Evolutionary conservation across 2,888 invertebrate species (phyloP), one percentile per base, ranked within the genome.

Genomic region (Parnassius orleans): DNA sequence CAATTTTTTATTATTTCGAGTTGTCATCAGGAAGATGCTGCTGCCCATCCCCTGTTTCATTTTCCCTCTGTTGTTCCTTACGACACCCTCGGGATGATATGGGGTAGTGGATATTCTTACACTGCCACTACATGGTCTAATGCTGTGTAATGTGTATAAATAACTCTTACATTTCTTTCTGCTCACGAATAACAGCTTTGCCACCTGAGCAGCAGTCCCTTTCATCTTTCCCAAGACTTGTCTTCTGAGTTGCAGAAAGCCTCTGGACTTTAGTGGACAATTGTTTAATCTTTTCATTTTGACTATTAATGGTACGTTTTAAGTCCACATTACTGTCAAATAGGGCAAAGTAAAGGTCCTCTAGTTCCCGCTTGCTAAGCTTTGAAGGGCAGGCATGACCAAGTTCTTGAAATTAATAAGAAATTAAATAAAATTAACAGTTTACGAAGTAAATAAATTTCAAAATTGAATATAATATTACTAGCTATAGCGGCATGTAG

Each of bases 271-370:
- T 85, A 0, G 85, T 85, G 0, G 81, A 78, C 12, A 90, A 64
- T 2, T 76, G 48, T 61, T 79, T 83, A 10, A 89, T 78, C 65
- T 79, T 82, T 3, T 95, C 95, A 61, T 93, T 92, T 69, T 95
- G 94, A 44, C 82, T 81, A 58, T 94, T 92, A 3, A 93, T 85
- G 60, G 93, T 90, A 73, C 93, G 93, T 73, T 95, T 95, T 53
- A 95, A 77, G 12, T 92, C 84, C 54, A 92, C 75, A 69, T 94
- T 93, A 67, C 93, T 94, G 54, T 95, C 94, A 60, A 93, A 81
- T 52, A 94, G 69, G 5, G 92, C 86, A 69, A 94, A 92, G 79
- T 94, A 95, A 43, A 93, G 88, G 76, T 95, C 95, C 76, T 95
- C 95, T 53, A 95, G 79, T 62, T 95, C 94, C 60, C 89, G 91